Evolutionary conservation across 2,113 vertebrate species (phyloP).

Genomic region (Phalacrocorax pelagicus): DNA sequence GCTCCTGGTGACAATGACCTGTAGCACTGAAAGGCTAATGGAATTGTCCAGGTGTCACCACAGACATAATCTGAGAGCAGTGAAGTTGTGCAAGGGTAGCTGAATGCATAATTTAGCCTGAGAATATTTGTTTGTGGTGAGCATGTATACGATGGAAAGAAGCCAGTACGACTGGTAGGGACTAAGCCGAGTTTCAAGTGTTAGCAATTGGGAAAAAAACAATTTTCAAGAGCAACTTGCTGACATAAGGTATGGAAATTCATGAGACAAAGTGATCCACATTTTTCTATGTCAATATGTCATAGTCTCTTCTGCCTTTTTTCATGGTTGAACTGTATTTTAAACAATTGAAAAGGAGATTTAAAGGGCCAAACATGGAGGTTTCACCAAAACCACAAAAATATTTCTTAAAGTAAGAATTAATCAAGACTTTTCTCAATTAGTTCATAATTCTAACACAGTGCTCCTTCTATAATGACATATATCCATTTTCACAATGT

Average conservation of each 20-base stretch:
- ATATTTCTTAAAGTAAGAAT: neutral
- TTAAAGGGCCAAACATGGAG: neutral
- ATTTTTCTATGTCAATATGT: neutral
- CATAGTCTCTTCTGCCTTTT: neutral
- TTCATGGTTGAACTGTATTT: neutral
- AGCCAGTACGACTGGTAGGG: neutral
- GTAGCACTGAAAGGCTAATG: neutral
- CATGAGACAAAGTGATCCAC: neutral
- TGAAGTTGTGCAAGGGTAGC: neutral
- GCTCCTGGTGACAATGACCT: neutral
- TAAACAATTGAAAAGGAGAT: neutral
- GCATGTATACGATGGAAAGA: neutral
- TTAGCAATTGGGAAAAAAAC: neutral
- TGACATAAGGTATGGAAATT: neutral
- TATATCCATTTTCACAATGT: neutral
- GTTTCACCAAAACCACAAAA: neutral
- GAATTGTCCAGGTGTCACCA: neutral
- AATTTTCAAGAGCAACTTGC: neutral
- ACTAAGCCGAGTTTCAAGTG: neutral
- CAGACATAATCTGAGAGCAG: neutral
- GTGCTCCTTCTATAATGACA: neutral
- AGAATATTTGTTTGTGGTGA: neutral
- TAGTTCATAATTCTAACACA: neutral
- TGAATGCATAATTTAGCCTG: neutral
- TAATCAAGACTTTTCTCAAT: neutral